phyloP scores from a whole-genome alignment of 1,140 invertebrate species.

The Lanistes nyassanus region DNA sequence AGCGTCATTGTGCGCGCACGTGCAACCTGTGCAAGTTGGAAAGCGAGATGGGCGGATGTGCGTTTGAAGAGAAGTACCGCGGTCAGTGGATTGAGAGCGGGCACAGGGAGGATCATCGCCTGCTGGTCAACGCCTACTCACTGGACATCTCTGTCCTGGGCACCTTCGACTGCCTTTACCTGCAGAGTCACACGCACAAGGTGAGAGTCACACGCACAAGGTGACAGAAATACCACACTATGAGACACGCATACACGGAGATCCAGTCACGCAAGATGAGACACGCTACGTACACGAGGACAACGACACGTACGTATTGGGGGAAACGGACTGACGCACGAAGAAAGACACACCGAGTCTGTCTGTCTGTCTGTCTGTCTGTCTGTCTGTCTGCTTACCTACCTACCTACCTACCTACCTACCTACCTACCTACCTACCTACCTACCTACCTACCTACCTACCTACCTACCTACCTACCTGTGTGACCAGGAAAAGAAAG shows the following conservation, averaged over 20 bases:
- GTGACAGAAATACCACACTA: too few species aligned
- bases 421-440: not conserved
- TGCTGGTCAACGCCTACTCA: constrained; percentile 31
- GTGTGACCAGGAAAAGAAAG: constrained; percentile 30
- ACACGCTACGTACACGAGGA: too few species aligned
- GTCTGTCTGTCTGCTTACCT: not conserved
- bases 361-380: not conserved
- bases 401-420: not conserved
- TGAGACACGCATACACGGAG: too few species aligned
- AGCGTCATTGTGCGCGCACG: constrained; percentile 40
- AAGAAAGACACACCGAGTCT: not conserved
- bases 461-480: constrained; percentile 6
- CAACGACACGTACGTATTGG: too few species aligned
- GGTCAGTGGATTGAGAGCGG: constrained; percentile 43
- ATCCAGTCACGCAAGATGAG: too few species aligned
- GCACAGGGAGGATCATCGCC: constrained; percentile 1
- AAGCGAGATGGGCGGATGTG: constrained; percentile 36
- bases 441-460: not conserved
- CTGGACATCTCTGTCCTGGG: constrained; percentile 9
- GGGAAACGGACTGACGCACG: too few species aligned
- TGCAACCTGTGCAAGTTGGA: constrained; percentile 38
- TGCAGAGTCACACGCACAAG: constrained; percentile 5
- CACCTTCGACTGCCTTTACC: constrained; percentile 28
- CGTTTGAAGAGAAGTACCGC: constrained; percentile 42
- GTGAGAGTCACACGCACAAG: not conserved